Evolutionary conservation across 2,888 invertebrate species (phyloP), one percentile per base, ranked within the genome.

Genomic region (Rugalucina vietnamica): DNA sequence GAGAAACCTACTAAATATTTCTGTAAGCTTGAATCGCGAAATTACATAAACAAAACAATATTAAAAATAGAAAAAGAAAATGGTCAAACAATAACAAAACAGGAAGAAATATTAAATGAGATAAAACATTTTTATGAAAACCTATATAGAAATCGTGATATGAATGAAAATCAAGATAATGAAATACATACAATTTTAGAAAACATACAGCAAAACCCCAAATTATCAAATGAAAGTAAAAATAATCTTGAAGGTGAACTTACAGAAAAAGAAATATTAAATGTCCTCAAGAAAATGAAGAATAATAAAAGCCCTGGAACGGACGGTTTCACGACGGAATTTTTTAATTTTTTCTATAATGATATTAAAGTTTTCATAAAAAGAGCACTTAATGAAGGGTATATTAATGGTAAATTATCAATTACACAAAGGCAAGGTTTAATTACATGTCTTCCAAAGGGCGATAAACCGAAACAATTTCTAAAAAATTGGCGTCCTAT

Each of bases 401-500:
- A 60, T 60, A 27, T 18, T 14, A 18, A 18, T 8, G n/a, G 54
- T 5, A 18, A 8, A 54, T n/a, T 54, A 8, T 54, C 54, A 4
- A 21, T 54, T n/a, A 54, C 10, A 54, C 54, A 54, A n/a, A 54
- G n/a, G n/a, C 54, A 54, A 27, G 60, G 29, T 24, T 27, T 5
- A 21, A 29, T 60, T 5, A 60, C 29, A 10, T 60, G 60, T 27
- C 5, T 60, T 10, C 60, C 60, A 4, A 60, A 60, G 29, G 60
- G 60, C 29, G 60, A 60, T 27, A 60, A 60, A 18, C 29, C 60
- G 5, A 60, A 21, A 18, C 27, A 21, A 27, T 60, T 27, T 43
- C 34, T 73, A n/a, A 43, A 79, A 73, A 73, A 78, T 65, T 78
- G 78, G 78, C 54, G 78, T 0, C 69, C 72, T 0, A 57, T 78